These are phyloP conservation scores for Ceratosolen solmsi DNA, from an alignment of 1,140 invertebrate species.

Conservation along the genomic window DNA sequence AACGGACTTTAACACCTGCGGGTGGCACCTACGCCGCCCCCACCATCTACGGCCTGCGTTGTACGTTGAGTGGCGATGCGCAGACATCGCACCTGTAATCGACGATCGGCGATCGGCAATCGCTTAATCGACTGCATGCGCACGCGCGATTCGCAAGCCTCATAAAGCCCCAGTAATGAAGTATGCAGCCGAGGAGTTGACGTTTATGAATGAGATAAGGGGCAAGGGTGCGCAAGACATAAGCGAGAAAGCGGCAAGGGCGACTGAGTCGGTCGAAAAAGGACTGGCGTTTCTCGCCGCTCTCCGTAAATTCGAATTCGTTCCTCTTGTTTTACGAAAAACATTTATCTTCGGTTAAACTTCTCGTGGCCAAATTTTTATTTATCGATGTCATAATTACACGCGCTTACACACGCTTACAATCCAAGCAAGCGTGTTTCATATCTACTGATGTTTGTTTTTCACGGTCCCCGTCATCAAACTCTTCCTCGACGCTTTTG, in stretches of 20 bases:
- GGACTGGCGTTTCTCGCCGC: constrained; percentile 21
- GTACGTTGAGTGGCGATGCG: too few species aligned
- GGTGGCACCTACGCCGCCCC: not conserved
- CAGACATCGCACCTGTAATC: not conserved
- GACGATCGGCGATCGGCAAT: constrained; percentile 31
- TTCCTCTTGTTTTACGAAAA: constrained; percentile 24
- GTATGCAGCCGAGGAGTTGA: constrained; percentile 8
- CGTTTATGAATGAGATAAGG: constrained; percentile 4
- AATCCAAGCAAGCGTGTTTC: not conserved
- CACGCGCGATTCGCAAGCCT: not conserved
- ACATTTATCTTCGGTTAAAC: constrained; percentile 32
- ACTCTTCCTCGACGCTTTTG: not conserved
- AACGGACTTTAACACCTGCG: constrained; percentile 1
- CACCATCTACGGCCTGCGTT: not conserved
- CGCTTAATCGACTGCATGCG: constrained; percentile 34
- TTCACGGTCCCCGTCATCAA: not conserved
- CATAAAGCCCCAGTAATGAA: constrained; percentile 31
- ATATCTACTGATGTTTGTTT: not conserved
- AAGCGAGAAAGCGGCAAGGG: not conserved
- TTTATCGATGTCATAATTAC: constrained; percentile 9
- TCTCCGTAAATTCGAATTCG: constrained; percentile 33
- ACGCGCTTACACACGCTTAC: not conserved
- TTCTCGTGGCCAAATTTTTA: constrained; percentile 25
- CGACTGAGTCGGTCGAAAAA: not conserved
- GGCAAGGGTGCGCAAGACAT: not conserved